phyloP scores from a whole-genome alignment of 1,140 invertebrate genomes.

The Pomacea maculata region DNA sequence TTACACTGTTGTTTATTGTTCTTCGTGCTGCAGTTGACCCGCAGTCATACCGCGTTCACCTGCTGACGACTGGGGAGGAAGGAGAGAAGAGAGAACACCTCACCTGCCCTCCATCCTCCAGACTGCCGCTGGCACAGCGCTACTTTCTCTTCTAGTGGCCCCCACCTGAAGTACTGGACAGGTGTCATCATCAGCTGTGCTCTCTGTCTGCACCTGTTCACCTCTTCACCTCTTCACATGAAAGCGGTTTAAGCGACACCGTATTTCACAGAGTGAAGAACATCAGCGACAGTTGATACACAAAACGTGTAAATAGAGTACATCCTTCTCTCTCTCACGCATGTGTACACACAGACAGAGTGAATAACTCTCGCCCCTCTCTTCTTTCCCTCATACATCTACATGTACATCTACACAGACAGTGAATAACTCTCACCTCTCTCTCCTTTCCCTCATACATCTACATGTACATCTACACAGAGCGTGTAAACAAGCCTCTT shows the following conservation, averaged over 20 bases:
- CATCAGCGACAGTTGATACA: too few relatives aligned
- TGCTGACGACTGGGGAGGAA: constrained; percentile 29
- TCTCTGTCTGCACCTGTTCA: not conserved
- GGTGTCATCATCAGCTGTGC: not conserved
- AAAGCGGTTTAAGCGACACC: not conserved
- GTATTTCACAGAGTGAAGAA: too few relatives aligned
- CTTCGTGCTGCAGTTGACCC: constrained; percentile 53
- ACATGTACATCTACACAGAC: too few relatives aligned
- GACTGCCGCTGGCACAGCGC: constrained; percentile 54
- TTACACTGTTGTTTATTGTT: not conserved
- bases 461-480: too few relatives aligned
- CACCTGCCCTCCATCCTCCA: constrained; percentile 48
- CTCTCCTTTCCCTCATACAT: too few relatives aligned
- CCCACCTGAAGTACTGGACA: not conserved
- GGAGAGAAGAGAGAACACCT: constrained; percentile 42
- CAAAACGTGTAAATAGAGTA: too few relatives aligned
- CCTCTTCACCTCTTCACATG: not conserved
- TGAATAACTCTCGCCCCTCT: too few relatives aligned
- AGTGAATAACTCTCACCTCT: too few relatives aligned
- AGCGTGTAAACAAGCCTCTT: too few relatives aligned
- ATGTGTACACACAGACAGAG: too few relatives aligned
- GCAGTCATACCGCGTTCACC: constrained; percentile 55
- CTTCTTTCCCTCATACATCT: too few relatives aligned
- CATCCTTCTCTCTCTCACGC: too few relatives aligned
- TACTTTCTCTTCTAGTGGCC: constrained; percentile 52